Percentiles rank a stretch among this genome's conserved stretches.
phyloP scores from a whole-genome alignment of 2,888 invertebrate genomes.

The Deilephila elpenor region DNA sequence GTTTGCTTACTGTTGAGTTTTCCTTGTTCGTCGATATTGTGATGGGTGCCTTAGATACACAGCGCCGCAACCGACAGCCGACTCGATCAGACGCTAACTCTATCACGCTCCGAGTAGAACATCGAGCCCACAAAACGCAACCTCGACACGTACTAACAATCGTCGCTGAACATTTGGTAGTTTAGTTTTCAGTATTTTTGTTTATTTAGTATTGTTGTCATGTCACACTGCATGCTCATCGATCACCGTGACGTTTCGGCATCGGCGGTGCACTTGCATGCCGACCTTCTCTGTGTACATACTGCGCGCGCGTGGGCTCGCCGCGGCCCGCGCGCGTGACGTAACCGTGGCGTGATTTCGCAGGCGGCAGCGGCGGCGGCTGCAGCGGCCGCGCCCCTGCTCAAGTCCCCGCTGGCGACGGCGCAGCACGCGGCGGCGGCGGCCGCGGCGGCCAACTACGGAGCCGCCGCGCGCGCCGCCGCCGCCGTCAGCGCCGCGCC shows the following conservation, averaged over 20 bases:
- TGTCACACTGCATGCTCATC: constrained; percentile 61
- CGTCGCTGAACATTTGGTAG: constrained; percentile 68
- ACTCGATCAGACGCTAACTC: constrained; percentile 69
- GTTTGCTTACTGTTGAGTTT: constrained; percentile 71
- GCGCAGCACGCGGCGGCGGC: constrained; percentile 95
- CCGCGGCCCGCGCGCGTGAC: background rate
- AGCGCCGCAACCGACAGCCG: constrained; percentile 66
- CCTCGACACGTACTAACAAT: constrained; percentile 72
- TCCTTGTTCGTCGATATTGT: constrained; percentile 75
- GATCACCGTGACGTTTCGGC: constrained; percentile 48
- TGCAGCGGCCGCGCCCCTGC: constrained; percentile 90
- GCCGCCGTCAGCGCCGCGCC: constrained; percentile 88
- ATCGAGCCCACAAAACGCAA: constrained; percentile 78
- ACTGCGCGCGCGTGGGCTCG: background rate
- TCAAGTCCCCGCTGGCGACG: constrained; percentile 92
- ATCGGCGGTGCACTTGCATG: constrained; percentile 12
- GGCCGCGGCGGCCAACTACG: constrained; percentile 94
- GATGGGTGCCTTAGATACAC: constrained; percentile 76
- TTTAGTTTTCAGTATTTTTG: constrained; percentile 54
- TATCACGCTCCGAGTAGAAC: constrained; percentile 80
- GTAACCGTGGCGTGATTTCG: constrained; percentile 43
- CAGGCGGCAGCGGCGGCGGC: constrained; percentile 88
- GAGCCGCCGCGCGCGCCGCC: constrained; percentile 92
- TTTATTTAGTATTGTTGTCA: constrained; percentile 43
- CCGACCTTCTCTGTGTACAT: background rate